A percentile compares a stretch with the other conserved stretches of the same genome.
Evolutionary conservation across 1,140 invertebrate genomes (phyloP).

Genomic region (Bombyx mori): DNA sequence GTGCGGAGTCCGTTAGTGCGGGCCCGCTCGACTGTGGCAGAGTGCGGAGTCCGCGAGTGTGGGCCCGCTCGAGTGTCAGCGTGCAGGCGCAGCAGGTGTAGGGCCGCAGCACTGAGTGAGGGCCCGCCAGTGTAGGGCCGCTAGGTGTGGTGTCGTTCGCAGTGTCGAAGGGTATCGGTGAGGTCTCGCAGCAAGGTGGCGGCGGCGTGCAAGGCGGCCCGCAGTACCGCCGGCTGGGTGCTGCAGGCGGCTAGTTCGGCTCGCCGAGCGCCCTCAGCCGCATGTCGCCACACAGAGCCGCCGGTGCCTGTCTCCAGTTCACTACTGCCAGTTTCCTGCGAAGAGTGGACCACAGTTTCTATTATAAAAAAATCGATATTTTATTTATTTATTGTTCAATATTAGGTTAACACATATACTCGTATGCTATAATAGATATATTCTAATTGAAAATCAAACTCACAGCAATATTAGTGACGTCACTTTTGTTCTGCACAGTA

Average conservation of each 20-base stretch:
- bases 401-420: too few species aligned
- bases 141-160: neutral
- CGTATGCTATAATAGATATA: too few species aligned
- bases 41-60: neutral
- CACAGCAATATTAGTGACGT: too few species aligned
- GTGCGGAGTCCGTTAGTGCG: neutral
- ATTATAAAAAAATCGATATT: too few species aligned
- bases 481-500: too few species aligned
- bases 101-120: constrained; percentile 6
- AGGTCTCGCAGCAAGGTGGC: too few species aligned
- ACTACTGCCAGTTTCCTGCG: too few species aligned
- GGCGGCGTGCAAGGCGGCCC: neutral
- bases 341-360: too few species aligned
- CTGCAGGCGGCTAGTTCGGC: neutral
- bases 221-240: neutral
- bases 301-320: neutral
- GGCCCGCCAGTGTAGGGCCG: constrained; percentile 2
- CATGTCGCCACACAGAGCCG: constrained; percentile 74
- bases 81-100: neutral
- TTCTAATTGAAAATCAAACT: too few species aligned
- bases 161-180: too few species aligned
- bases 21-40: constrained; percentile 2
- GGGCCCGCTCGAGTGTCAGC: neutral
- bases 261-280: constrained; percentile 78
- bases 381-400: too few species aligned